Evolutionary conservation across 30 jellyfish, hydroid and myxozoan species (phyloP).

Genomic region (Pseudorhiza aurosa): DNA sequence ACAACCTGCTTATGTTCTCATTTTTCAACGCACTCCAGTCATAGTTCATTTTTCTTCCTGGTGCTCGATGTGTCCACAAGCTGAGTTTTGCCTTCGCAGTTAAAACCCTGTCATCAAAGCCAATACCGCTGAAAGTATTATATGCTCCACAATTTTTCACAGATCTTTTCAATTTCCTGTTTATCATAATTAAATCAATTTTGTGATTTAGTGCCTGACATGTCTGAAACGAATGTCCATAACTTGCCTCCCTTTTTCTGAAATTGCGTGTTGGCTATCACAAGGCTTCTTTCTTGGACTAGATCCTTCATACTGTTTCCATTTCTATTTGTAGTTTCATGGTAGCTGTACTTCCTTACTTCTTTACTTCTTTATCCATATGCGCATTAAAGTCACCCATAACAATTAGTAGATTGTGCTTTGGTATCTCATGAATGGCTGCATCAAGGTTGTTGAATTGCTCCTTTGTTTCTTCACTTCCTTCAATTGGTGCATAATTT

Average conservation of each 20-base stretch:
- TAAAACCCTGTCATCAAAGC: conserved; percentile 30
- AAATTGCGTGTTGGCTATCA: conserved; percentile 4
- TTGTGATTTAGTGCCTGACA: no score
- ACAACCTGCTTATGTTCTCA: not conserved
- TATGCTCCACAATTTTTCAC: not conserved
- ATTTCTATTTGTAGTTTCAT: not conserved
- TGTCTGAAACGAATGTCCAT: conserved; percentile 38
- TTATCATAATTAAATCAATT: conserved; percentile 5
- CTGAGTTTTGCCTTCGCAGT: conserved; percentile 18
- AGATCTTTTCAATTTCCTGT: conserved; percentile 6
- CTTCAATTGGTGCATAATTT: no score
- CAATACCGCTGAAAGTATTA: conserved; percentile 22
- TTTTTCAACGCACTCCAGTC: not conserved
- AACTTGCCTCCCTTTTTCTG: not conserved
- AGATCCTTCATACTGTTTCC: not conserved
- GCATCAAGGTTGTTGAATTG: no score
- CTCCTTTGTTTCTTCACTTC: no score
- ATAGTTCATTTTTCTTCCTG: no score
- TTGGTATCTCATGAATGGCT: no score
- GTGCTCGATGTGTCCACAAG: not conserved
- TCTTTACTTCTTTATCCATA: no score
- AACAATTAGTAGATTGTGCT: no score
- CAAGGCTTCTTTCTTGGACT: not conserved
- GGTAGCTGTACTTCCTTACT: no score
- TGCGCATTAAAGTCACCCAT: no score